A percentile compares a stretch with the other conserved stretches of the same genome.
phyloP scores from a whole-genome alignment of 2,797 vertebrate species.

The Enteromius mattozi region DNA sequence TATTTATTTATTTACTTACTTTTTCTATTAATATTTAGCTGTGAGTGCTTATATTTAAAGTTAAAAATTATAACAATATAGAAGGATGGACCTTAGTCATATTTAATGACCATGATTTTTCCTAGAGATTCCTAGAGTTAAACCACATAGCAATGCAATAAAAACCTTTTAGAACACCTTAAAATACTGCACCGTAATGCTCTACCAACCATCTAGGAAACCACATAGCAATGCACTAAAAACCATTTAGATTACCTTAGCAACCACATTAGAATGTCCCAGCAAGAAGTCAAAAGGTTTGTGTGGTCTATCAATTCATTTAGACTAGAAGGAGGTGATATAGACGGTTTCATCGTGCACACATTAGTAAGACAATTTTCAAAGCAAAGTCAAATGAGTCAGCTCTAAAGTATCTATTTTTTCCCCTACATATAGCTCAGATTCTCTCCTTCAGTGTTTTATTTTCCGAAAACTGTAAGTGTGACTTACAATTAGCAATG shows the following conservation, averaged over 20 bases:
- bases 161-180: background rate
- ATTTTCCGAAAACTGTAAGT: background rate
- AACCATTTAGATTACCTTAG: background rate
- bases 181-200: background rate
- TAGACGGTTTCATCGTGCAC: background rate
- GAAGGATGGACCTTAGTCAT: background rate
- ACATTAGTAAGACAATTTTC: background rate
- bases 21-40: background rate
- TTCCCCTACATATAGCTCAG: background rate
- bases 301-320: conserved; percentile 15
- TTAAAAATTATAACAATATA: background rate
- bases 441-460: background rate
- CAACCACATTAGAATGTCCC: no score
- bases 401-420: background rate
- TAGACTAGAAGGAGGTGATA: conserved; percentile 8
- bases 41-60: background rate
- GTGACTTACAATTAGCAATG: background rate
- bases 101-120: background rate
- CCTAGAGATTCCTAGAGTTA: background rate
- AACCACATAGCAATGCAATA: background rate
- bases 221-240: background rate
- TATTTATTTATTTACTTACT: background rate
- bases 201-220: background rate
- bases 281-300: conserved; percentile 23
- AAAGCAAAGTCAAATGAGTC: background rate